Percentiles rank a stretch among this genome's conserved stretches.
Evolutionary conservation across 2,797 vertebrate species (phyloP).

Genomic region (Amblyopsis hoosieri): DNA sequence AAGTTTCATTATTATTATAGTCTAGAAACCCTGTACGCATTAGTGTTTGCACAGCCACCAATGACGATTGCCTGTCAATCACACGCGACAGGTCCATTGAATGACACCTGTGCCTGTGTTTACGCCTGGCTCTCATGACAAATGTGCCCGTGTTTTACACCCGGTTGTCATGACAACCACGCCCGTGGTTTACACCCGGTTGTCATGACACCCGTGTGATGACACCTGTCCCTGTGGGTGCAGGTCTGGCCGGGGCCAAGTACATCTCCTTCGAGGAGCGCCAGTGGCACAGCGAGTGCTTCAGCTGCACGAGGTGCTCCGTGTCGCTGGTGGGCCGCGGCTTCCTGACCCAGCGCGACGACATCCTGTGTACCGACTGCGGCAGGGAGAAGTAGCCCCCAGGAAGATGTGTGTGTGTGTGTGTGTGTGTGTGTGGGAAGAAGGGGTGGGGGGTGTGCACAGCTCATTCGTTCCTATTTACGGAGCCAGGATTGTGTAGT

Average conservation of each 20-base stretch:
- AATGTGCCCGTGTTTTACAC: too few relatives aligned
- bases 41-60: too few relatives aligned
- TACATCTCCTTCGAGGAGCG: constrained; percentile 94
- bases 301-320: constrained; percentile 85
- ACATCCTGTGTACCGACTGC: constrained; percentile 89
- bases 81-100: too few relatives aligned
- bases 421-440: background rate
- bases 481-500: too few relatives aligned
- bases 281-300: constrained; percentile 96
- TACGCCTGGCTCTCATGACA: too few relatives aligned
- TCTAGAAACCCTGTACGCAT: too few relatives aligned
- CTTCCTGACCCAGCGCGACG: constrained; percentile 85
- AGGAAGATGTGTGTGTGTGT: too few relatives aligned
- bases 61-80: too few relatives aligned
- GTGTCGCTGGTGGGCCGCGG: constrained; percentile 87
- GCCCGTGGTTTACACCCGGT: background rate
- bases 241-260: constrained; percentile 88
- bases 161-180: too few relatives aligned
- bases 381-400: constrained; percentile 78
- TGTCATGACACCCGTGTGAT: background rate
- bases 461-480: too few relatives aligned
- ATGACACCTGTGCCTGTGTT: too few relatives aligned
- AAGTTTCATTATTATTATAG: too few relatives aligned
- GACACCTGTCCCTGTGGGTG: background rate
- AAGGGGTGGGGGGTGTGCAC: background rate